These are phyloP conservation scores for Chironomus striatipennis DNA, from an alignment of 1,140 invertebrate species.

Conservation along the genomic window DNA sequence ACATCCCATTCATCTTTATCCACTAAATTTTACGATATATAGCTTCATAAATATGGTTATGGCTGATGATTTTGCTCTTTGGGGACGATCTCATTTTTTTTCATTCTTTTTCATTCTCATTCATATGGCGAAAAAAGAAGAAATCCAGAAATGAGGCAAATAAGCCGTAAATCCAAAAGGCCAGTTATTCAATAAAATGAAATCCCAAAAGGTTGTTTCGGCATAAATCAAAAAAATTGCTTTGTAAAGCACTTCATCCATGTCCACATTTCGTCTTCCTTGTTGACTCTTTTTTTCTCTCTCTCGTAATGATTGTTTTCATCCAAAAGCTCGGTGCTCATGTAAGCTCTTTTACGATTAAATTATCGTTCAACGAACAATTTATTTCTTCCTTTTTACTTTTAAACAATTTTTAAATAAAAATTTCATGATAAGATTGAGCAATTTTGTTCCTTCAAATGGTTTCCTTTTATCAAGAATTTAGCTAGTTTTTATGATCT, in stretches of 20 bases:
- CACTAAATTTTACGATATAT: conserved; percentile 9
- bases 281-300: neutral
- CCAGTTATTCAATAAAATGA: conserved; percentile 11
- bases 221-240: conserved; percentile 3
- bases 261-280: neutral
- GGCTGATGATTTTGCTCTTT: neutral
- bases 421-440: neutral
- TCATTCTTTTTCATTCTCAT: neutral
- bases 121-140: neutral
- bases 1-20: neutral
- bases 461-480: too few species aligned
- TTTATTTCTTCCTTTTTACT: neutral
- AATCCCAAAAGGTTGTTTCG: conserved; percentile 6
- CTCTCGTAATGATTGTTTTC: too few species aligned
- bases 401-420: neutral
- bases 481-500: too few species aligned
- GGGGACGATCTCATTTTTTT: neutral
- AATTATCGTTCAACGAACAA: neutral
- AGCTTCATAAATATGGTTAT: neutral
- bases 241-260: conserved; percentile 6
- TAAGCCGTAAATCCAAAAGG: neutral
- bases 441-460: neutral
- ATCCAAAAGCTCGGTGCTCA: too few species aligned
- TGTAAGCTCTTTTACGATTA: neutral
- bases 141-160: neutral